Base-by-base conservation (phyloP, 2,797 vertebrate genomes). In the Propithecus perrieri region DNA sequence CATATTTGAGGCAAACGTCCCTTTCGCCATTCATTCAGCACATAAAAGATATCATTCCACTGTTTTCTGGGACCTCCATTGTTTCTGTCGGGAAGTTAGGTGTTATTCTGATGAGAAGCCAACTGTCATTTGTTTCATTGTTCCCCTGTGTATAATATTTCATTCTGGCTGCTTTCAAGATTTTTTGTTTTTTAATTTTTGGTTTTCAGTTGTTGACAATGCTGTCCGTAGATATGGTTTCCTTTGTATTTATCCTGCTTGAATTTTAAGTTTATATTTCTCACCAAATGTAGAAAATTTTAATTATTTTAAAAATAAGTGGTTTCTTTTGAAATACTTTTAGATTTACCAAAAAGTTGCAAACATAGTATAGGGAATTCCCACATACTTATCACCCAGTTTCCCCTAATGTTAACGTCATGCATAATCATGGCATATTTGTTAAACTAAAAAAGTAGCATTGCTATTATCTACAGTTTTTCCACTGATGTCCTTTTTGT, bases 241-340 rank as follows among this genome's bases (percentile, higher is more conserved):
- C 48, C 57, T 96, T 94, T 41, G 26, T 63, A 72, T 91, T 85
- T 95, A 55, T 80, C 61, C 35, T 72, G 14, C 24, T 92, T 94
- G 48, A 35, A 28, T 88, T n/a, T 96, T 94, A 35, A 79, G 71
- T 87, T 96, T 87, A 26, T 65, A 17, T 95, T 20, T 96, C 41
- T 71, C 6, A 86, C 26, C 61, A 93, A 78, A 63, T 89, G 61
- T 96, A 69, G 85, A 94, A 74, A 89, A 75, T 69, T 89, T 89
- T 59, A 84, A 33, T 63, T 74, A 41, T 89, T 76, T 38, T 35
- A 67, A 93, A 91, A 81, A 67, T 86, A 85, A 76, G 69, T 43
- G 6, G 14, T 83, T 92, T 78, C 43, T 89, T 89, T 80, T 57
- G 26, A 24, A 86, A 63, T 86, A 71, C 18, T 33, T 89, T 72